Evolutionary conservation across 2,113 vertebrate genomes (phyloP).

Genomic region (Phalacrocorax carbo): DNA sequence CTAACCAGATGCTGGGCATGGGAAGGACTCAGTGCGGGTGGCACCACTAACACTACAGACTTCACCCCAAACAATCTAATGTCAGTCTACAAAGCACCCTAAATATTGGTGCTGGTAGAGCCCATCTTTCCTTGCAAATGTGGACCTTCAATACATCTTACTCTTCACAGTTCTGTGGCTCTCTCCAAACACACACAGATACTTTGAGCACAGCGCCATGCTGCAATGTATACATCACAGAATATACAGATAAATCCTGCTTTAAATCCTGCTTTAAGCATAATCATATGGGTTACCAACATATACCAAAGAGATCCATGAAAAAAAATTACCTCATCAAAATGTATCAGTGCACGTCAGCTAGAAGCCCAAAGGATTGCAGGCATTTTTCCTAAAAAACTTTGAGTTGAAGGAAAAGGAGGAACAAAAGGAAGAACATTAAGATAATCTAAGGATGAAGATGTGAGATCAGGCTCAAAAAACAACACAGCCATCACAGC

Average conservation of each 20-base stretch:
- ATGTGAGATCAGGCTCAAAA: neutral
- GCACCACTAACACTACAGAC: neutral
- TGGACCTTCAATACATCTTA: neutral
- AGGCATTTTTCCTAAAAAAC: neutral
- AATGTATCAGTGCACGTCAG: neutral
- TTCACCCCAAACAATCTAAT: neutral
- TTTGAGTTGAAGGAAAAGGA: neutral
- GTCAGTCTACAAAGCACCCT: neutral
- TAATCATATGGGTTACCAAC: neutral
- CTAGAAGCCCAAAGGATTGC: neutral
- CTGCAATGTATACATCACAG: neutral
- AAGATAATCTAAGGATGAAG: neutral
- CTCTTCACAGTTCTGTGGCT: neutral
- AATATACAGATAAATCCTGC: neutral
- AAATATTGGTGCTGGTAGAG: neutral
- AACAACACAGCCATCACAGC: neutral
- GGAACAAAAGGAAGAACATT: neutral
- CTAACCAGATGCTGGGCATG: neutral
- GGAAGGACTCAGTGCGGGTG: neutral
- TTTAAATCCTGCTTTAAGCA: neutral
- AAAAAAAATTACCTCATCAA: neutral
- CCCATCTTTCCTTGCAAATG: neutral
- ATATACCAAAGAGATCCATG: neutral
- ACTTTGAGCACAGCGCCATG: neutral
- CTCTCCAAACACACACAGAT: neutral